Evolutionary conservation across 2,888 invertebrate species (phyloP).

Genomic region (Leucozona laternaria): DNA sequence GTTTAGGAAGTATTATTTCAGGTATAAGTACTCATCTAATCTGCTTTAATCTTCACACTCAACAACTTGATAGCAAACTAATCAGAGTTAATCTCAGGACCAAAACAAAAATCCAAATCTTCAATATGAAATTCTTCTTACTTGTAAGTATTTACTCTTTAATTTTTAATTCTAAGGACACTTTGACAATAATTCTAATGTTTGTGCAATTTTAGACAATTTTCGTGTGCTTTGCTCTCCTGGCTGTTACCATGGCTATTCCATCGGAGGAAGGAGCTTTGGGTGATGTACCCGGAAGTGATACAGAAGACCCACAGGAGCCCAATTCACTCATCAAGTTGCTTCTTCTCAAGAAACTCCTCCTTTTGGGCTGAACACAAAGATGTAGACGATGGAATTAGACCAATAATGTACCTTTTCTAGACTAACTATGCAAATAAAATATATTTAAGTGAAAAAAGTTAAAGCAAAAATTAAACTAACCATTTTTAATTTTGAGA

Average conservation of each 20-base stretch:
- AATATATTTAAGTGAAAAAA: neutral
- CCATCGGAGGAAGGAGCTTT: slow-evolving; percentile 1
- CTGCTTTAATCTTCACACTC: neutral
- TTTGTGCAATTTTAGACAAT: neutral
- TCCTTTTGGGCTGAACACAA: neutral
- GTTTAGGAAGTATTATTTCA: neutral
- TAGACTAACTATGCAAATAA: neutral
- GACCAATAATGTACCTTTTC: neutral
- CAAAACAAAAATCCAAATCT: neutral
- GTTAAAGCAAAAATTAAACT: neutral
- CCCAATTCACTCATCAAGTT: neutral
- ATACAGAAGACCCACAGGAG: neutral
- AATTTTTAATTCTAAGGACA: neutral
- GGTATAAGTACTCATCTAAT: neutral
- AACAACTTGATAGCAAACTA: neutral
- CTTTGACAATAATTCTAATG: neutral
- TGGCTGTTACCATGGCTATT: neutral
- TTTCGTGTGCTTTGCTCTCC: neutral
- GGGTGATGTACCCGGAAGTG: neutral
- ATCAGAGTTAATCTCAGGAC: neutral
- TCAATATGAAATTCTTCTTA: slow-evolving; percentile 12
- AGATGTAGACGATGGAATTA: neutral
- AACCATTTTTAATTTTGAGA: neutral
- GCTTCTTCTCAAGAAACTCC: neutral
- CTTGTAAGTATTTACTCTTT: neutral